These are phyloP conservation scores for Rhagophthalmus giganteus DNA, from an alignment of 2,888 invertebrate genomes.

Conservation along the genomic window DNA sequence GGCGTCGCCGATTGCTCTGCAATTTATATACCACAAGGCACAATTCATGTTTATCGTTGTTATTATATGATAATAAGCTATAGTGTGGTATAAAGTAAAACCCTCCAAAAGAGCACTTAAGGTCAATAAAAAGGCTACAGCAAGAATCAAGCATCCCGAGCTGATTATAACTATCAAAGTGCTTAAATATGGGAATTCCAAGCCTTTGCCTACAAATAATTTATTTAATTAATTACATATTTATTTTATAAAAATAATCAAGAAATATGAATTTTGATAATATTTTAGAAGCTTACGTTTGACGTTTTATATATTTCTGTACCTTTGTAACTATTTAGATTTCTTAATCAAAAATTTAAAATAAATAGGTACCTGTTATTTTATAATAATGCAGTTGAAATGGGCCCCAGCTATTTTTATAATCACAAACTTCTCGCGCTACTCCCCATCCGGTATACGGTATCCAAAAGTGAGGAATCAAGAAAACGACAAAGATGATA, in stretches of 20 bases:
- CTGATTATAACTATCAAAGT: constrained; percentile 65
- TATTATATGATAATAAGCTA: constrained; percentile 67
- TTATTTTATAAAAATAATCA: too few relatives aligned
- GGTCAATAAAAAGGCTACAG: constrained; percentile 63
- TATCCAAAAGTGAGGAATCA: constrained; percentile 72
- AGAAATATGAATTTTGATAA: too few relatives aligned
- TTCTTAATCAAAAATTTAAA: too few relatives aligned
- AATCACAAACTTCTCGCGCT: constrained; percentile 68
- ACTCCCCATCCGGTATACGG: constrained; percentile 73
- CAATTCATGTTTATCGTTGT: constrained; percentile 75
- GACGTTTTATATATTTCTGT: too few relatives aligned
- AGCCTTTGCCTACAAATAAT: constrained; percentile 61
- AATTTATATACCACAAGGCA: constrained; percentile 72
- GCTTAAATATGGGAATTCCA: constrained; percentile 65
- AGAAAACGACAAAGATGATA: constrained; percentile 66
- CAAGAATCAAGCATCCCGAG: constrained; percentile 64
- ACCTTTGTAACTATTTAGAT: too few relatives aligned
- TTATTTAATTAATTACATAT: too few relatives aligned
- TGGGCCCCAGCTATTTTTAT: constrained; percentile 70
- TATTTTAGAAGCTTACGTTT: too few relatives aligned
- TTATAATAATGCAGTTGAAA: constrained; percentile 62
- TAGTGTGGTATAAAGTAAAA: constrained; percentile 65
- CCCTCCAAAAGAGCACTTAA: constrained; percentile 66
- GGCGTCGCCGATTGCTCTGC: constrained; percentile 67
- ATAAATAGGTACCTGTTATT: constrained; percentile 53